A percentile compares a stretch with the other conserved stretches of the same genome.
These are phyloP conservation scores for Maccullochella peelii DNA, from an alignment of 2,113 vertebrate species.

Conservation along the genomic window DNA sequence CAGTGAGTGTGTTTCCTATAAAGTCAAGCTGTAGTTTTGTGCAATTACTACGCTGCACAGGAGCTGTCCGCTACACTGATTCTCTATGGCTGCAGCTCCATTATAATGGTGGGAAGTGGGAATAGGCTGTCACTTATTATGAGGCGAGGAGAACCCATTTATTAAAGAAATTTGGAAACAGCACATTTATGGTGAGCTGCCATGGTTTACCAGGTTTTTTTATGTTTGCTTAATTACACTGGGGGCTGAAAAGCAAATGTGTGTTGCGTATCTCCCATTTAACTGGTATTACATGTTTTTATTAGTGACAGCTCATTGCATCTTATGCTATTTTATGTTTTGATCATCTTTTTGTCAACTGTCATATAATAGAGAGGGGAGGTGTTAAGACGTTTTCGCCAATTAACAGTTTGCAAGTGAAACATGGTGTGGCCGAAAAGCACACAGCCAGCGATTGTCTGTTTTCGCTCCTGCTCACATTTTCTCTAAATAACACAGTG, in stretches of 20 bases:
- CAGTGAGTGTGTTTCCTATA: neutral
- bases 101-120: neutral
- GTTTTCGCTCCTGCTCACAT: neutral
- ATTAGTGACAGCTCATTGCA: neutral
- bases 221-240: neutral
- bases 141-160: neutral
- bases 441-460: neutral
- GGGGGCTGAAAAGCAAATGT: neutral
- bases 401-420: neutral
- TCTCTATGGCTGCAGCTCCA: neutral
- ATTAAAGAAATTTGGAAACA: neutral
- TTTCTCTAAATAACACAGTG: slow-evolving; percentile 2
- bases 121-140: neutral
- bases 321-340: neutral
- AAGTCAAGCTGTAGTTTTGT: neutral
- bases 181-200: neutral
- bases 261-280: no score
- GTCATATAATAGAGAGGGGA: neutral
- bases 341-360: neutral
- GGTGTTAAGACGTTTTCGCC: neutral
- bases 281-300: neutral
- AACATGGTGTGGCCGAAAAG: neutral
- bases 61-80: neutral
- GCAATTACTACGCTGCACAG: neutral
- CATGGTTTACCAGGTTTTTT: neutral